Conservation (phyloP, 2,888 invertebrate species). For the Drosophila merina region DNA sequence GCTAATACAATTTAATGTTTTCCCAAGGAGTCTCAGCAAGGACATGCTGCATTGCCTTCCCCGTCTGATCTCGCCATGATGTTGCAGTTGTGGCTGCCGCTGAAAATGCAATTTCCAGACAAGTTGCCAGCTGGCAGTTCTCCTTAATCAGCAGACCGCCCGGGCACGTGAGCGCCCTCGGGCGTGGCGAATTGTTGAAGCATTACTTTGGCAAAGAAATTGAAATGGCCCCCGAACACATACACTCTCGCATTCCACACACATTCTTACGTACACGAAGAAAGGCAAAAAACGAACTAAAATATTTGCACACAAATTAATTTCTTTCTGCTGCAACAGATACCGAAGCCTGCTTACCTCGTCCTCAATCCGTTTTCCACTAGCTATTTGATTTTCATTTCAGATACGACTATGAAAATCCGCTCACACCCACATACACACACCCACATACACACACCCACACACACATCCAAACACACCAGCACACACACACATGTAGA, state of each 20-base stretch:
- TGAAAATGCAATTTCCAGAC: constrained; percentile 63
- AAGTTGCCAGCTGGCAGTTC: constrained; percentile 48
- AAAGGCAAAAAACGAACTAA: constrained; percentile 24
- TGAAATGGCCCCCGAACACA: constrained; percentile 37
- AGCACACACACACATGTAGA: constrained; percentile 6
- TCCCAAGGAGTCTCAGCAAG: constrained; percentile 41
- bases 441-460: constrained; percentile 1
- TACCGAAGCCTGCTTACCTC: neutral
- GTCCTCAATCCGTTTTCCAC: constrained; percentile 14
- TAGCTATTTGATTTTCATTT: constrained; percentile 49
- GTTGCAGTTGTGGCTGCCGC: constrained; percentile 13
- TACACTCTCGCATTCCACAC: neutral
- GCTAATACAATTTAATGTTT: constrained; percentile 71
- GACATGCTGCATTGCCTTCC: constrained; percentile 26
- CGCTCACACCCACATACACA: constrained; percentile 13
- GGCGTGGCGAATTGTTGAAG: constrained; percentile 49
- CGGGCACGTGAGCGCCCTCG: constrained; percentile 42
- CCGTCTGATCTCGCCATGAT: neutral
- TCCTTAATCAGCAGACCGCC: constrained; percentile 48
- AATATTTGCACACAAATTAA: constrained; percentile 53
- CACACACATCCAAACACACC: neutral
- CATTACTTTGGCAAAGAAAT: constrained; percentile 47
- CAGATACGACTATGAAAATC: constrained; percentile 37
- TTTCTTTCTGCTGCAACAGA: constrained; percentile 24
- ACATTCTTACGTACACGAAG: neutral